phyloP scores from a whole-genome alignment of 2,888 invertebrate species.

The Meta bourneti region DNA sequence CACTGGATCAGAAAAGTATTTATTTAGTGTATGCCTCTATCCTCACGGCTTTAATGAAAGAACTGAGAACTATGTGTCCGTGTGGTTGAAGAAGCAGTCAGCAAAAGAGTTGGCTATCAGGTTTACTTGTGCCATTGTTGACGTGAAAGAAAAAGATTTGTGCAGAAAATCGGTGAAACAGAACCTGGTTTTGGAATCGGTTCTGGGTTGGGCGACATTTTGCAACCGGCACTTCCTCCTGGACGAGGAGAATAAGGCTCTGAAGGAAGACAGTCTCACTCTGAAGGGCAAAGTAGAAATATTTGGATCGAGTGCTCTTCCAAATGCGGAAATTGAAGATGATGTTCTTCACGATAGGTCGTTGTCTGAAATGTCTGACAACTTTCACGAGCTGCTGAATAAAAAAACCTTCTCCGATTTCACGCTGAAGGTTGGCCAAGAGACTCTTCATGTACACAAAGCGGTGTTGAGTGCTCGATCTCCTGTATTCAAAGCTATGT shows the following conservation, averaged over 20 bases:
- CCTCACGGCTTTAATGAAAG: conserved; percentile 44
- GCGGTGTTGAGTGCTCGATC: neutral
- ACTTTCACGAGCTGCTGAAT: neutral
- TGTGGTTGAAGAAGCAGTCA: conserved; percentile 20
- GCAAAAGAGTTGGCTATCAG: neutral
- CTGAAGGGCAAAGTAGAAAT: conserved; percentile 2
- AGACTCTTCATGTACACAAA: neutral
- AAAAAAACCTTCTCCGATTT: neutral
- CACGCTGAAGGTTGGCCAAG: neutral
- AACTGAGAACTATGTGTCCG: conserved; percentile 10
- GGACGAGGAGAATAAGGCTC: neutral
- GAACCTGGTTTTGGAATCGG: conserved; percentile 4
- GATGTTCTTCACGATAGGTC: neutral
- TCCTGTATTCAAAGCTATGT: neutral
- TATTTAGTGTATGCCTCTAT: conserved; percentile 10
- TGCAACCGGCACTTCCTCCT: conserved; percentile 11
- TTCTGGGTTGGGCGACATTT: conserved; percentile 23
- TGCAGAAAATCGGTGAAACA: neutral
- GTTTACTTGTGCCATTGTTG: conserved; percentile 7
- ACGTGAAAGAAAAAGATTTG: neutral
- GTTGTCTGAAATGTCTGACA: neutral
- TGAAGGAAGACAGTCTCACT: neutral
- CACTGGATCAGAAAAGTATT: neutral
- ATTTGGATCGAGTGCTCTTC: neutral
- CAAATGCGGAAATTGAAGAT: conserved; percentile 26